phyloP scores from a whole-genome alignment of 2,113 vertebrate genomes.

The Azemiops feae region DNA sequence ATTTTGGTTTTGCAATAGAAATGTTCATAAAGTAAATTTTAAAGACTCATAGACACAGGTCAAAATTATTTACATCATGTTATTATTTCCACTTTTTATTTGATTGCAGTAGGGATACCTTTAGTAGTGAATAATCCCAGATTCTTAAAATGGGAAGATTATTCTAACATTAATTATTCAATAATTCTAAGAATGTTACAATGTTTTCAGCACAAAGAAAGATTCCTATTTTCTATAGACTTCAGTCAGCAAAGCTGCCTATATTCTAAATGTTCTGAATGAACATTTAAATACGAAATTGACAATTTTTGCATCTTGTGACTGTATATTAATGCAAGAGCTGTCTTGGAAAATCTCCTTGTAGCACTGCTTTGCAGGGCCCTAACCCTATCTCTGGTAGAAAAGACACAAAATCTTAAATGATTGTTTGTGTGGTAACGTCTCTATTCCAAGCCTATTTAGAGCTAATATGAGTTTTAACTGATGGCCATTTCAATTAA shows the following conservation, averaged over 20 bases:
- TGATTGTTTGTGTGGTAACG: not conserved
- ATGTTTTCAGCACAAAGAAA: not conserved
- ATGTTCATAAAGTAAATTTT: slow-evolving; percentile 1
- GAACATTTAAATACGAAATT: not conserved
- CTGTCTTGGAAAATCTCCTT: not conserved
- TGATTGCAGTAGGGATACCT: not conserved
- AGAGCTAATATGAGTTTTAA: not conserved
- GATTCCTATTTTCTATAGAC: not conserved
- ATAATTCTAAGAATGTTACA: not conserved
- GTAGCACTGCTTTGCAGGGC: not conserved
- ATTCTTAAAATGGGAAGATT: not conserved
- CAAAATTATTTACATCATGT: not conserved
- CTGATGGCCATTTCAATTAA: not conserved
- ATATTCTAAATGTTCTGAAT: not conserved
- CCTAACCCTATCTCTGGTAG: too few relatives aligned
- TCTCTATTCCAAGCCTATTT: not conserved
- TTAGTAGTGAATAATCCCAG: not conserved
- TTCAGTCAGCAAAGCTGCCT: not conserved
- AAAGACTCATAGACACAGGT: not conserved
- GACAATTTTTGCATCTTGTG: not conserved
- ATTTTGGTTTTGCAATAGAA: not conserved
- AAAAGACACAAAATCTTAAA: not conserved
- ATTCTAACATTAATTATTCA: not conserved
- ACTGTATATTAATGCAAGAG: not conserved
- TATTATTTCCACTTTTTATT: not conserved